phyloP scores from a whole-genome alignment of 2,797 vertebrate genomes.

The Pempheris klunzingeri region DNA sequence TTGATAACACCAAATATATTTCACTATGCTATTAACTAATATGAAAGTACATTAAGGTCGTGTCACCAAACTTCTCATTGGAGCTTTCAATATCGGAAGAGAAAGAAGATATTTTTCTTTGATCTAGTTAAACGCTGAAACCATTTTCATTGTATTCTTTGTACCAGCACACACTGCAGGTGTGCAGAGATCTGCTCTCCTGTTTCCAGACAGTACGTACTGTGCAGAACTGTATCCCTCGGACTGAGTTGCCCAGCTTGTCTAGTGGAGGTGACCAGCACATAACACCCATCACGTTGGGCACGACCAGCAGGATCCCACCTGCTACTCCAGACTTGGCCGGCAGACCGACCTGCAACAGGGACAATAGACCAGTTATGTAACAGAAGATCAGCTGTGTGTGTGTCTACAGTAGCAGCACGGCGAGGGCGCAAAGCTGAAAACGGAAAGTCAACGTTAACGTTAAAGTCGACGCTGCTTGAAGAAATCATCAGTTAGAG shows the following conservation, averaged over 20 bases:
- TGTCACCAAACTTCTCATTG: background rate
- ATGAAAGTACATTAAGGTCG: background rate
- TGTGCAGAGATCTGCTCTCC: background rate
- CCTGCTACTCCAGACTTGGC: constrained; percentile 96
- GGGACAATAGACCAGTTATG: constrained; percentile 30
- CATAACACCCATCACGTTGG: constrained; percentile 98
- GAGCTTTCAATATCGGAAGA: background rate
- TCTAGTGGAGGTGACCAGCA: constrained; percentile 97
- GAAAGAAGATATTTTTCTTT: background rate
- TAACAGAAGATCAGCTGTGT: constrained; percentile 16
- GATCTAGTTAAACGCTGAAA: background rate
- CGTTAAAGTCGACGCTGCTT: background rate
- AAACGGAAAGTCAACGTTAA: constrained; percentile 9
- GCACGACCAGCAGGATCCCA: constrained; percentile 95
- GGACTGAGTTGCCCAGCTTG: constrained; percentile 96
- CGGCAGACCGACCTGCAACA: constrained; percentile 92
- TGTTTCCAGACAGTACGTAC: constrained; percentile 75
- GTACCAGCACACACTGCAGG: background rate
- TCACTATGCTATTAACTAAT: background rate
- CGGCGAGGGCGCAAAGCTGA: background rate
- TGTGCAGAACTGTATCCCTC: constrained; percentile 97
- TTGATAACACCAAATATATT: background rate
- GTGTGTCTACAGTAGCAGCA: constrained; percentile 9
- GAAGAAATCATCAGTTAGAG: background rate
- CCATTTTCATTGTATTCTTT: background rate